These are phyloP conservation scores for Gobius niger DNA, from an alignment of 2,113 vertebrate genomes.

Conservation along the genomic window DNA sequence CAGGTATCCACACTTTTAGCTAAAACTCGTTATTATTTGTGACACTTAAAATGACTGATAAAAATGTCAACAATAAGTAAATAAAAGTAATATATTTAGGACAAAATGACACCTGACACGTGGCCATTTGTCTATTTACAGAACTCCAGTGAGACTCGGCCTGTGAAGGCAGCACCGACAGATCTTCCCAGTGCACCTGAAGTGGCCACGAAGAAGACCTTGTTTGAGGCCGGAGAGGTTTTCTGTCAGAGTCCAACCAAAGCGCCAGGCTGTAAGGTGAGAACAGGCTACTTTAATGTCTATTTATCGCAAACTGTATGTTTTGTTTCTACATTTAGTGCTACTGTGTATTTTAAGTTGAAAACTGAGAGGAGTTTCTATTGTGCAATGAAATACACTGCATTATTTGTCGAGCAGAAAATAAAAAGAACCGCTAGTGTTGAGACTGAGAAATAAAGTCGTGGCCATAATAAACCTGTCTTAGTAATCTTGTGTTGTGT, in stretches of 20 bases:
- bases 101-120: neutral
- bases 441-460: too few relatives aligned
- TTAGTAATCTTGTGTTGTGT: too few relatives aligned
- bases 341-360: too few relatives aligned
- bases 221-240: slow-evolving; percentile 88
- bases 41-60: too few relatives aligned
- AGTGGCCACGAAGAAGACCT: slow-evolving; percentile 85
- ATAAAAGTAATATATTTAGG: neutral
- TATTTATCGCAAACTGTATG: neutral
- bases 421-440: too few relatives aligned
- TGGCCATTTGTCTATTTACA: slow-evolving; percentile 27
- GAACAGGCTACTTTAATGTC: neutral
- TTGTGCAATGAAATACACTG: too few relatives aligned
- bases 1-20: too few relatives aligned
- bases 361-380: too few relatives aligned
- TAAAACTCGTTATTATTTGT: too few relatives aligned
- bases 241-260: slow-evolving; percentile 72
- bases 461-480: too few relatives aligned
- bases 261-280: slow-evolving; percentile 78
- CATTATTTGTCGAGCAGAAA: too few relatives aligned
- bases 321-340: too few relatives aligned
- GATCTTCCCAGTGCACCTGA: slow-evolving; percentile 81
- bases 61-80: neutral
- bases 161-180: slow-evolving; percentile 70
- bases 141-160: slow-evolving; percentile 77